These are phyloP conservation scores for Muscicapa striata DNA, from an alignment of 2,797 vertebrate genomes.

Conservation along the genomic window DNA sequence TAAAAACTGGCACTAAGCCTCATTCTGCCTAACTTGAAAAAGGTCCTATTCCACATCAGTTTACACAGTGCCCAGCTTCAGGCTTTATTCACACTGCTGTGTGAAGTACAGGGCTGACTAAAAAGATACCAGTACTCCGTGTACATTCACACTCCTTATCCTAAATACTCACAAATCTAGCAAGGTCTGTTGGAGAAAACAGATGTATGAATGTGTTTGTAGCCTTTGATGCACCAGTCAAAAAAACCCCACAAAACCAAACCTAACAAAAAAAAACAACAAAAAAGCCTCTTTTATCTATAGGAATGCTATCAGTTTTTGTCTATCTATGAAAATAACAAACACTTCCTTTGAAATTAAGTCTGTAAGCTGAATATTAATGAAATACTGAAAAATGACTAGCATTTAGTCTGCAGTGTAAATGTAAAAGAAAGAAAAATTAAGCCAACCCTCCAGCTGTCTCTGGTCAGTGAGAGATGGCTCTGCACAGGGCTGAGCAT, in stretches of 20 bases:
- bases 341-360: constrained; percentile 24
- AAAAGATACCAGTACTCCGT: not conserved
- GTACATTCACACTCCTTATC: not conserved
- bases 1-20: not conserved
- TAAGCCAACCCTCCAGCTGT: not conserved
- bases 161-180: not conserved
- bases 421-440: not conserved
- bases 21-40: not conserved
- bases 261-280: not conserved
- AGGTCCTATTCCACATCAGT: not conserved
- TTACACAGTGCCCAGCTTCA: not conserved
- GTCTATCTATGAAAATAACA: not conserved
- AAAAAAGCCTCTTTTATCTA: not conserved
- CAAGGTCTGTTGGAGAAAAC: not conserved
- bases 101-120: not conserved
- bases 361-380: not conserved
- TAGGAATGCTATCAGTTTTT: not conserved
- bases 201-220: not conserved
- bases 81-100: not conserved
- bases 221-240: not conserved
- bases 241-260: not conserved
- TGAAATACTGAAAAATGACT: not conserved
- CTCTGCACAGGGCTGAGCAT: not conserved
- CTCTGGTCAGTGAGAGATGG: not conserved
- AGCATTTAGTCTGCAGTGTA: not conserved